Evolutionary conservation across 2,113 vertebrate genomes (phyloP), one percentile per base, ranked within the genome.

Genomic region (Ciconia stormi): DNA sequence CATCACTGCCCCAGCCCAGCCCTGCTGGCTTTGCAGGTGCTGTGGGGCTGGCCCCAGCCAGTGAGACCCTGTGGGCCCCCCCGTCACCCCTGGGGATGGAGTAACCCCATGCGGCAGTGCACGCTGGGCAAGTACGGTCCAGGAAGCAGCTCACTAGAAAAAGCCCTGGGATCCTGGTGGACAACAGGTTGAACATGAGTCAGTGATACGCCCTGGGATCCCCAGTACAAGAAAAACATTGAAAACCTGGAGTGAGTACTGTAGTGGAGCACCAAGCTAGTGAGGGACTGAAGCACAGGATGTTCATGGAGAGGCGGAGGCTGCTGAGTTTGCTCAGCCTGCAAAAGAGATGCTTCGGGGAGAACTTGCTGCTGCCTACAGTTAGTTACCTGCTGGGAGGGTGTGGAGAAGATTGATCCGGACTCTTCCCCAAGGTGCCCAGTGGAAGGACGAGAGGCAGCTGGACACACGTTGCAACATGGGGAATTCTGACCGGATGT

Each of bases 1-100:
- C 14, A 6, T 9, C 13, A 6, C 40, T 2, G 0, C 8, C 19
- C 19, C 58, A n/a, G 44, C 19, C 21, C 7, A 1, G 25, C 53
- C 22, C 21, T 55, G n/a, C 63, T 40, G 11, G 14, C 36, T 65
- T 77, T 61, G 47, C 40, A 29, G 69, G 56, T 3, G 5, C 44
- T 59, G 52, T 55, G 16, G n/a, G 13, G 23, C 49, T 89, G 50
- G 21, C 22, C 47, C 20, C 63, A 22, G 67, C 15, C 53, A 4
- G 19, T 8, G 69, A 49, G 30, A 25, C 25, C 8, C 23, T 15
- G 23, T 29, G 10, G 52, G 10, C 25, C 19, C 21, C 21, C 4
- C 53, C 66, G 26, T 11, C 71, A 47, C 40, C 34, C 34, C 1
- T 2, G 1, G 53, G 42, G 34, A 32, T 52, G n/a, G 36, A 62